A percentile compares a stretch with the other conserved stretches of the same genome.
Evolutionary conservation across 2,888 invertebrate genomes (phyloP).

Genomic region (Alviniconcha strummeri): DNA sequence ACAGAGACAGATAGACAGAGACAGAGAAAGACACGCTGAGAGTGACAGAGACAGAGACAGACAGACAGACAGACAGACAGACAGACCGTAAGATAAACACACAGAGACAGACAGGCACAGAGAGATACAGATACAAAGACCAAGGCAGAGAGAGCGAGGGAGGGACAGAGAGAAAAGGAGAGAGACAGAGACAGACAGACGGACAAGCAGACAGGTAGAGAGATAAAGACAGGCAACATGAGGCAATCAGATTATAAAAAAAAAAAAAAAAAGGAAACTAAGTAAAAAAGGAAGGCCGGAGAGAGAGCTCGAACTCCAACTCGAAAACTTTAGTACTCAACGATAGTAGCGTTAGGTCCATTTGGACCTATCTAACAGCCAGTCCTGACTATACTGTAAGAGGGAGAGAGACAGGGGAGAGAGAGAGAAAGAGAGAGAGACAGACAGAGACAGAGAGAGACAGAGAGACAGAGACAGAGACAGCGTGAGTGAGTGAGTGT

Average conservation of each 20-base stretch:
- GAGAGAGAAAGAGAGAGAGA: neutral
- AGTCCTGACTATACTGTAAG: neutral
- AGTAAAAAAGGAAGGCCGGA: neutral
- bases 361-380: too few relatives aligned
- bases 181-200: conserved; percentile 21
- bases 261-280: neutral
- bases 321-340: too few relatives aligned
- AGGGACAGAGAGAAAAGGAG: neutral
- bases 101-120: conserved; percentile 9
- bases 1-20: neutral
- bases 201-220: conserved; percentile 11
- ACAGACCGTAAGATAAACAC: neutral
- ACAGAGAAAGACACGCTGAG: neutral
- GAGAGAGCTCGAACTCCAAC: too few relatives aligned
- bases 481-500: neutral
- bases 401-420: conserved; percentile 1
- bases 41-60: conserved; percentile 14
- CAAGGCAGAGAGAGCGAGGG: neutral
- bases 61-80: conserved; percentile 8
- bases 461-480: conserved; percentile 13
- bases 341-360: too few relatives aligned
- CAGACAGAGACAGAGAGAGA: conserved; percentile 13
- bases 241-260: neutral
- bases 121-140: neutral
- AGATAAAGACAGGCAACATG: neutral